These are phyloP conservation scores for Eledone cirrhosa DNA, from an alignment of 2,888 invertebrate species.

Conservation along the genomic window DNA sequence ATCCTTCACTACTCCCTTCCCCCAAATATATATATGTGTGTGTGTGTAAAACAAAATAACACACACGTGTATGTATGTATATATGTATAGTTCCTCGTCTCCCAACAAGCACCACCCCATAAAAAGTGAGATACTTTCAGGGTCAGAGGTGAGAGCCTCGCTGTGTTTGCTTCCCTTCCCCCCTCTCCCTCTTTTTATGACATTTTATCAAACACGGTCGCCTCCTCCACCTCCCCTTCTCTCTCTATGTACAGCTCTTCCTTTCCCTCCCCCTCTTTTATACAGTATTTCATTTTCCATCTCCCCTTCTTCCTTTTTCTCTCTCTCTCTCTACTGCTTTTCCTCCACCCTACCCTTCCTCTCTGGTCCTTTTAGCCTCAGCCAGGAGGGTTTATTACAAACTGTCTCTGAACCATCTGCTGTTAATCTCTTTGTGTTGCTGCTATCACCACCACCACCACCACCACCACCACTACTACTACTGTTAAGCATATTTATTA, in stretches of 20 bases:
- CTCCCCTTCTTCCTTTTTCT: neutral
- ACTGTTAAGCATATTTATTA: no score
- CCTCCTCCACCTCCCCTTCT: neutral
- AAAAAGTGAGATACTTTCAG: slow-evolving; percentile 8
- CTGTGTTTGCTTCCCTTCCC: neutral
- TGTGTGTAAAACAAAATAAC: no score
- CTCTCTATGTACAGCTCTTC: neutral
- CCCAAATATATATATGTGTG: no score
- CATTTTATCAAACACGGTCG: neutral
- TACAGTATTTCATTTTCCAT: neutral
- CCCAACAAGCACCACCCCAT: neutral
- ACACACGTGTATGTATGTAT: no score
- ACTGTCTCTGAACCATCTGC: neutral
- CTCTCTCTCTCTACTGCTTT: neutral
- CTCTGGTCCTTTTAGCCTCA: neutral
- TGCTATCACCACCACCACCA: no score
- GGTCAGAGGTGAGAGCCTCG: slow-evolving; percentile 20
- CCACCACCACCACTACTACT: no score
- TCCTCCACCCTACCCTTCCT: no score
- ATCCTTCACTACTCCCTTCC: no score
- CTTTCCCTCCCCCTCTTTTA: neutral
- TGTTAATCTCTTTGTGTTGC: neutral
- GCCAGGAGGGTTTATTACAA: neutral
- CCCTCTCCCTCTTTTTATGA: neutral
- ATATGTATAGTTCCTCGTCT: neutral